Conservation (phyloP, 2,113 vertebrate species). For the Nothocercus nigrocapillus region DNA sequence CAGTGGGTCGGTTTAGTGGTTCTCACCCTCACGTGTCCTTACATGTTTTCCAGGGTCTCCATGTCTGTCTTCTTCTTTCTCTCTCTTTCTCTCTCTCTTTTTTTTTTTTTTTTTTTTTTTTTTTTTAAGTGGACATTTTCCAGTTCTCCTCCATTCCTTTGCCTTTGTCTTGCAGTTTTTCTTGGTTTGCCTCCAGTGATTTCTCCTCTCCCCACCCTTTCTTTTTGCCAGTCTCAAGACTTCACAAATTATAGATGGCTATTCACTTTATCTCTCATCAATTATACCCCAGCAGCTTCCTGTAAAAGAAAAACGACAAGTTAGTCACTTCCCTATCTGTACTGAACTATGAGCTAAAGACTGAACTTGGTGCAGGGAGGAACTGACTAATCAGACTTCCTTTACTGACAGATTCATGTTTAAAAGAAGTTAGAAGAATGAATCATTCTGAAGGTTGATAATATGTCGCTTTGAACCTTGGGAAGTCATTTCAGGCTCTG, state of each 20-base stretch:
- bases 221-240: neutral
- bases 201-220: neutral
- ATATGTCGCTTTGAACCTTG: slow-evolving; percentile 44
- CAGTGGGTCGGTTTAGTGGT: neutral
- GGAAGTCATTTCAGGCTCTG: slow-evolving; percentile 30
- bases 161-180: neutral
- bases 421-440: slow-evolving; percentile 58
- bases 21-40: neutral
- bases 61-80: neutral
- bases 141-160: neutral
- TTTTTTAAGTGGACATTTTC: neutral
- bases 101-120: neutral
- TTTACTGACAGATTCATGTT: slow-evolving; percentile 36
- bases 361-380: slow-evolving; percentile 52
- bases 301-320: slow-evolving; percentile 39
- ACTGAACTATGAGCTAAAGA: slow-evolving; percentile 53
- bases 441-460: slow-evolving; percentile 49
- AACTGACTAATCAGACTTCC: slow-evolving; percentile 64
- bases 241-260: neutral
- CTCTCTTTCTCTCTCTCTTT: neutral
- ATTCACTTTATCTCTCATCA: slow-evolving; percentile 28
- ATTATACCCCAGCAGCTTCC: slow-evolving; percentile 32
- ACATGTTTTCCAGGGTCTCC: neutral
- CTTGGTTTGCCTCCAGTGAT: neutral
- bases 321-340: slow-evolving; percentile 54